Conservation (phyloP, 2,797 vertebrate species). For the Sternotherus odoratus region DNA sequence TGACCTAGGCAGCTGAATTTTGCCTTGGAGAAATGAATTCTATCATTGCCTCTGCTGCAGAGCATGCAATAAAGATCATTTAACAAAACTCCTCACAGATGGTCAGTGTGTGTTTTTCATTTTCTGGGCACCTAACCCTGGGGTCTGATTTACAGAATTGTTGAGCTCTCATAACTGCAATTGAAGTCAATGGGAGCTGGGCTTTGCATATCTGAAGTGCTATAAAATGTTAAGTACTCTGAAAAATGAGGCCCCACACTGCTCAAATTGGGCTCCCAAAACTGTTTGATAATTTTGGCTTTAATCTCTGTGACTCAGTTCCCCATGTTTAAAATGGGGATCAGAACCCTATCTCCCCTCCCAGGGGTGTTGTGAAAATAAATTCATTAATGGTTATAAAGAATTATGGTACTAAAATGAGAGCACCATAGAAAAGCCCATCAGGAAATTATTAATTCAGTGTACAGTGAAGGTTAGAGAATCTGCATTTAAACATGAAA, state of each 20-base stretch:
- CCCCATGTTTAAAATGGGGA: constrained; percentile 51
- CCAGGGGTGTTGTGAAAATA: constrained; percentile 63
- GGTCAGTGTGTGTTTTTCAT: background rate
- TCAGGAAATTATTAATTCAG: background rate
- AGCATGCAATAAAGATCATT: background rate
- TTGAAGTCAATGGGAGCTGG: background rate
- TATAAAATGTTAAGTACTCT: background rate
- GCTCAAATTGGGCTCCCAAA: background rate
- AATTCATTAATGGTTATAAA: background rate
- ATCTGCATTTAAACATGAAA: background rate
- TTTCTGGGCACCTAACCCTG: background rate
- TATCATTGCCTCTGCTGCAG: background rate
- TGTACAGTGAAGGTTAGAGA: background rate
- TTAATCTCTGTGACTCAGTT: background rate
- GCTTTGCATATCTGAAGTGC: fast-evolving
- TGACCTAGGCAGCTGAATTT: background rate
- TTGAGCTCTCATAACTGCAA: background rate
- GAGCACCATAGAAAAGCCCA: background rate
- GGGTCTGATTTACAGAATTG: background rate
- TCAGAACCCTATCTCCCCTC: constrained; percentile 72
- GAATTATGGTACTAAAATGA: background rate
- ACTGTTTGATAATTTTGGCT: background rate
- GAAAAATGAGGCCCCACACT: background rate
- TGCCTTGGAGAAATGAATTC: fast-evolving
- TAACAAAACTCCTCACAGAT: background rate